A percentile compares a stretch with the other conserved stretches of the same genome.
Evolutionary conservation across 2,797 vertebrate species (phyloP).

Genomic region (Zalophus californianus): DNA sequence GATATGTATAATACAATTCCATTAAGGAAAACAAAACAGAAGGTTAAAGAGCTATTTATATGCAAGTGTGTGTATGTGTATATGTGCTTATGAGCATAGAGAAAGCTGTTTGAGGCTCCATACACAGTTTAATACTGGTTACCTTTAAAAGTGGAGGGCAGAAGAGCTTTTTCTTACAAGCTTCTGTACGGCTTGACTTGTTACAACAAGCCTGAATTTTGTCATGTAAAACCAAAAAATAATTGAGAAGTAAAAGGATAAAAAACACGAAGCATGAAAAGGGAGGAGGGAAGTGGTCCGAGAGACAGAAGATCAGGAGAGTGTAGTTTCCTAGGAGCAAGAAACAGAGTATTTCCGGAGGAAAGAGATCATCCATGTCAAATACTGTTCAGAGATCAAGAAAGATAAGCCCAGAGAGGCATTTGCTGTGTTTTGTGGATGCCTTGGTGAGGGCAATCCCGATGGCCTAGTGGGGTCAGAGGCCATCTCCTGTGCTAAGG

Average conservation of each 20-base stretch:
- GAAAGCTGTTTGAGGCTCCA: background rate
- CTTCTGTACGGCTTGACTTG: background rate
- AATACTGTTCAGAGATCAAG: background rate
- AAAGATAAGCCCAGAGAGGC: background rate
- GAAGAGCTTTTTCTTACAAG: slow-evolving; percentile 43
- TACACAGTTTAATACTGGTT: slow-evolving; percentile 21
- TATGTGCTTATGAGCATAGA: slow-evolving; percentile 44
- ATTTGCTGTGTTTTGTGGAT: background rate
- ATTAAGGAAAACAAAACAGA: slow-evolving; percentile 62
- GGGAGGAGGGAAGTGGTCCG: background rate
- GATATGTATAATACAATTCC: slow-evolving; percentile 47
- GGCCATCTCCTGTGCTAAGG: background rate
- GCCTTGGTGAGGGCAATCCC: background rate
- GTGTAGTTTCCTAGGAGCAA: background rate
- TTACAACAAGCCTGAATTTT: slow-evolving; percentile 52
- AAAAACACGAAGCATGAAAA: slow-evolving; percentile 32
- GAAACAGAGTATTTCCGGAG: background rate
- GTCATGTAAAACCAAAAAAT: slow-evolving; percentile 11
- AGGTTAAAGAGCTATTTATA: slow-evolving; percentile 63
- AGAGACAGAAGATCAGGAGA: background rate
- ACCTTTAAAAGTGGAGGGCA: slow-evolving; percentile 6
- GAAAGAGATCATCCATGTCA: background rate
- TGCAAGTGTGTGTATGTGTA: background rate
- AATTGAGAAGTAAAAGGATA: background rate
- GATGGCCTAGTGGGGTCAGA: background rate